Conservation (phyloP, 2,888 invertebrate species). For the Eulithis prunata region DNA sequence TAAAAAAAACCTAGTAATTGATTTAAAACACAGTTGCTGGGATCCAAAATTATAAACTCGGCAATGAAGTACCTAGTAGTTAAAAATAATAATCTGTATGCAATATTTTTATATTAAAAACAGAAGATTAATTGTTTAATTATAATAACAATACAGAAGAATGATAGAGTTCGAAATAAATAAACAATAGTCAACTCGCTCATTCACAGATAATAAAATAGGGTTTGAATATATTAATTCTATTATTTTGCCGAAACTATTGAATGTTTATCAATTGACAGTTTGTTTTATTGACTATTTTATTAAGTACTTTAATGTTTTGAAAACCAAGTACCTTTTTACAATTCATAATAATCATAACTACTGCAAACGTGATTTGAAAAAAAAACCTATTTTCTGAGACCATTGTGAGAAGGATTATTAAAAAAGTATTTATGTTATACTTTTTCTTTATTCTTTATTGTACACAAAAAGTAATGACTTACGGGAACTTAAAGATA, state of each 20-base stretch:
- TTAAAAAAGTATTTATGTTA: too few species aligned
- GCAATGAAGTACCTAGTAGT: not conserved
- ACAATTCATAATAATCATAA: not conserved
- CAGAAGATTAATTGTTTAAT: slow-evolving; percentile 74
- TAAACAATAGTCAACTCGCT: slow-evolving; percentile 66
- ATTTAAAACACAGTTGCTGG: too few species aligned
- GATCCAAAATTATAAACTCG: too few species aligned
- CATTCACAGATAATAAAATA: slow-evolving; percentile 79
- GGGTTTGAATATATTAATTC: slow-evolving; percentile 80
- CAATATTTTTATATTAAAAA: slow-evolving; percentile 42
- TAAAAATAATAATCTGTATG: not conserved
- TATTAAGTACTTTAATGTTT: slow-evolving; percentile 17
- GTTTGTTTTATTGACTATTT: slow-evolving; percentile 36
- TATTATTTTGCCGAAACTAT: slow-evolving; percentile 47
- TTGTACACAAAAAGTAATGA: too few species aligned
- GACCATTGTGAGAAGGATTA: too few species aligned
- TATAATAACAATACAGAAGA: slow-evolving; percentile 63
- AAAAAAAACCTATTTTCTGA: not conserved
- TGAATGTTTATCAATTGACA: slow-evolving; percentile 46
- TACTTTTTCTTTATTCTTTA: too few species aligned
- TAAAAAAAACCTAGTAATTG: too few species aligned
- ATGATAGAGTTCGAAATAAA: slow-evolving; percentile 47
- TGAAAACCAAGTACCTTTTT: not conserved
- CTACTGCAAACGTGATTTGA: not conserved
- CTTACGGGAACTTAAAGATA: too few species aligned